phyloP scores from a whole-genome alignment of 2,113 vertebrate species.

The Rhabdornis inornatus region DNA sequence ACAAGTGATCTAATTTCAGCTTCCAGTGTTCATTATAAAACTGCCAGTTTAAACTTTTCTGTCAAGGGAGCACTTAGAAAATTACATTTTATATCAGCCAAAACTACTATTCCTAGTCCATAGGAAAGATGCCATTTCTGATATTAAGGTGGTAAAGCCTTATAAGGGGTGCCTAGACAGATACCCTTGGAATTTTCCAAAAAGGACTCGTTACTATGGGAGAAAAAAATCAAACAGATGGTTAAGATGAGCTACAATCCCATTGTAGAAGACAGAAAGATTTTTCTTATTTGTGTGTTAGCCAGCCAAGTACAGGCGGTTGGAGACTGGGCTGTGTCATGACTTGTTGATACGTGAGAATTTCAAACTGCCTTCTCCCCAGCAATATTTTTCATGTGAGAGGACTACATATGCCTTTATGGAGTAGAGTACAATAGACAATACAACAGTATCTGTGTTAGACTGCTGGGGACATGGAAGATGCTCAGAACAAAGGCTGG shows the following conservation, averaged over 20 bases:
- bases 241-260: conserved; percentile 27
- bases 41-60: neutral
- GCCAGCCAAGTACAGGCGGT: neutral
- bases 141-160: neutral
- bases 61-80: neutral
- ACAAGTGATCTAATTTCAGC: neutral
- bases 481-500: neutral
- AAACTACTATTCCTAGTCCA: neutral
- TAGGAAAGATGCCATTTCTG: neutral
- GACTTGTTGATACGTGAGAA: conserved; percentile 39
- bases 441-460: neutral
- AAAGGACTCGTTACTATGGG: neutral
- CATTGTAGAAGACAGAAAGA: neutral
- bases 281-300: neutral
- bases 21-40: neutral
- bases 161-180: neutral
- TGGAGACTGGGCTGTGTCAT: conserved; percentile 27
- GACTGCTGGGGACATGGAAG: neutral
- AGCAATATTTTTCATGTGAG: neutral
- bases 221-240: neutral
- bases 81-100: neutral
- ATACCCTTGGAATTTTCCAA: neutral
- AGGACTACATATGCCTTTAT: neutral
- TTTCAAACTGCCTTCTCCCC: conserved; percentile 13
- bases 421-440: neutral